Evolutionary conservation across 2,113 vertebrate genomes (phyloP).

Genomic region (Semnornis frantzii): DNA sequence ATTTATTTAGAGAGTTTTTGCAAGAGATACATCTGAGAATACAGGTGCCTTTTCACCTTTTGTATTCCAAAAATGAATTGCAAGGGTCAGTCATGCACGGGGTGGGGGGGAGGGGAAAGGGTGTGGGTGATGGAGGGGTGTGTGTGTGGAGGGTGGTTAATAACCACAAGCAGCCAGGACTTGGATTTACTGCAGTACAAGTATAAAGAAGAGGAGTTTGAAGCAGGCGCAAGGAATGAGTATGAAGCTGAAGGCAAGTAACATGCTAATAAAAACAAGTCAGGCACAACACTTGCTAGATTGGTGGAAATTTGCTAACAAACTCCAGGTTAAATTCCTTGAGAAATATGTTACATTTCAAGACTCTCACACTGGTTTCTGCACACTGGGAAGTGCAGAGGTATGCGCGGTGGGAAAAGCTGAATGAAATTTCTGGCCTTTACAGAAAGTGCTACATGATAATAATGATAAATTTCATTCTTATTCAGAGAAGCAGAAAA

Average conservation of each 20-base stretch:
- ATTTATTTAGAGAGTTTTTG: background rate
- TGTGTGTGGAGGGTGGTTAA: background rate
- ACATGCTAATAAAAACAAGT: background rate
- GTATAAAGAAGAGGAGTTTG: background rate
- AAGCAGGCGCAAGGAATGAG: background rate
- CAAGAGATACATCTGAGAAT: fast-evolving
- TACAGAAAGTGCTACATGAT: background rate
- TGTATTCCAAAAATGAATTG: background rate
- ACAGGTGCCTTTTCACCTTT: background rate
- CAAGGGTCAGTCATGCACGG: background rate
- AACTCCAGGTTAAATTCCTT: background rate
- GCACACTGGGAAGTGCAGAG: background rate
- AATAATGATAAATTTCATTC: background rate
- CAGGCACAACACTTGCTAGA: too few relatives aligned
- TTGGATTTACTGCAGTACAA: background rate
- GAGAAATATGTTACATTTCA: background rate
- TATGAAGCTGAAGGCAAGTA: background rate
- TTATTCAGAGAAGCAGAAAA: background rate
- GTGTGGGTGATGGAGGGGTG: too few relatives aligned
- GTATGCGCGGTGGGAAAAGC: background rate
- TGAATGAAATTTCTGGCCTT: background rate
- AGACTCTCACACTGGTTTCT: background rate
- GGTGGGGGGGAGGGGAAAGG: too few relatives aligned
- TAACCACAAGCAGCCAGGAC: background rate
- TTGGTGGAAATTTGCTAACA: background rate